Evolutionary conservation across 2,888 invertebrate species (phyloP), one percentile per base, ranked within the genome.

Genomic region (Thereva unica): DNA sequence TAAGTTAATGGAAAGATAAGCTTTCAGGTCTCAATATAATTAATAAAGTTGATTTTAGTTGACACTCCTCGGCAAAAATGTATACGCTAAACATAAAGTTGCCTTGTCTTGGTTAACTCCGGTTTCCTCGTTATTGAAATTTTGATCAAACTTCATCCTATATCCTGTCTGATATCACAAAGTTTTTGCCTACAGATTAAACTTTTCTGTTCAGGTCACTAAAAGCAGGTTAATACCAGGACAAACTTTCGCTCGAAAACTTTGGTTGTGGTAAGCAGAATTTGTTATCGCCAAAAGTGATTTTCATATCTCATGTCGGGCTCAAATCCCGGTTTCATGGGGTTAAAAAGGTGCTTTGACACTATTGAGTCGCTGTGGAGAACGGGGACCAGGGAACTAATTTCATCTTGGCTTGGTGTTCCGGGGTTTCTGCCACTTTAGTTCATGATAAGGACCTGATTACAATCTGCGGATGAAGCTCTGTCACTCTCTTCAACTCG

Each of bases 111-210:
- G 45, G 59, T 59, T 47, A 47, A 59, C 47, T 59, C 49, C 23
- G 34, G 52, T 52, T 59, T 59, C 59, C 59, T 59, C 59, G 45
- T 59, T 59, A 59, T 59, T 59, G 59, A 59, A 59, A 59, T 59
- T 59, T 59, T 59, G 59, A 59, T 59, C 59, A 47, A 59, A 59
- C 59, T 59, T 59, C 57, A 64, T 64, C 59, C 67, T 64, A 64
- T 64, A 67, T 67, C 67, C 64, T 67, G 57, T 56, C 53, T 57
- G 35, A 64, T 64, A 67, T 67, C 67, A 49, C n/a, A 64, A 67
- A 67, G 64, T 67, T 67, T 67, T 67, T 64, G 64, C 55, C 52
- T 63, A 53, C 57, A 64, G 67, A 67, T 67, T 67, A 67, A 64
- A 67, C 64, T 67, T 67, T 64, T 54, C 35, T 59, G 59, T 59